Evolutionary conservation across 2,113 vertebrate genomes (phyloP).

Genomic region (Electrona antarctica): DNA sequence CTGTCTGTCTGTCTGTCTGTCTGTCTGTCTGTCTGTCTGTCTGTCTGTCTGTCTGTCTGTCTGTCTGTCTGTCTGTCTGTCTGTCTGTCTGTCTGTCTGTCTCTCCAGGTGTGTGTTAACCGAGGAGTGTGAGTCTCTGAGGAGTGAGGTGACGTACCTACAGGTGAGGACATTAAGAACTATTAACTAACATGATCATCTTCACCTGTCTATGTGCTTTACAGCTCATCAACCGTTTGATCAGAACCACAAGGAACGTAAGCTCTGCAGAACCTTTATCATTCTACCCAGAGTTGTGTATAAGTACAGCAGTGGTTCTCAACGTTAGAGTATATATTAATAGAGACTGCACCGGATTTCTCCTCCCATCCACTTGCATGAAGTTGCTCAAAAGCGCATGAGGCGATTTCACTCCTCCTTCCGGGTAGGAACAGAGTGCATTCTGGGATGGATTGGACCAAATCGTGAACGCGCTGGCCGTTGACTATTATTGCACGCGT

Average conservation of each 20-base stretch:
- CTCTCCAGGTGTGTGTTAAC: conserved; percentile 73
- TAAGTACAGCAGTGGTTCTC: not conserved
- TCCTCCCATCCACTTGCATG: too few relatives aligned
- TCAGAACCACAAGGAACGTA: too few relatives aligned
- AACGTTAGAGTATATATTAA: not conserved
- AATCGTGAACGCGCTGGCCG: too few relatives aligned
- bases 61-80: conserved; percentile 3
- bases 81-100: not conserved
- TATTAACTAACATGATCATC: conserved; percentile 14
- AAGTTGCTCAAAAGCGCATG: too few relatives aligned
- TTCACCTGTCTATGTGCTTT: conserved; percentile 2
- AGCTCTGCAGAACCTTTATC: too few relatives aligned
- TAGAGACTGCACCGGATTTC: too few relatives aligned
- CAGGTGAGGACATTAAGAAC: conserved; percentile 73
- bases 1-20: not conserved
- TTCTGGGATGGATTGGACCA: too few relatives aligned
- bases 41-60: not conserved
- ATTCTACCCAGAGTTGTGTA: conserved; percentile 14
- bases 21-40: not conserved
- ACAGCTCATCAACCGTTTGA: too few relatives aligned
- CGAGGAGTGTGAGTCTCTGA: conserved; percentile 74
- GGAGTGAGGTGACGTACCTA: conserved; percentile 67
- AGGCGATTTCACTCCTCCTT: too few relatives aligned
- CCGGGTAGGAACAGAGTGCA: too few relatives aligned
- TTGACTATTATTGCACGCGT: too few relatives aligned